These are phyloP conservation scores for Nebria brevicollis DNA, from an alignment of 2,888 invertebrate genomes.

Conservation along the genomic window DNA sequence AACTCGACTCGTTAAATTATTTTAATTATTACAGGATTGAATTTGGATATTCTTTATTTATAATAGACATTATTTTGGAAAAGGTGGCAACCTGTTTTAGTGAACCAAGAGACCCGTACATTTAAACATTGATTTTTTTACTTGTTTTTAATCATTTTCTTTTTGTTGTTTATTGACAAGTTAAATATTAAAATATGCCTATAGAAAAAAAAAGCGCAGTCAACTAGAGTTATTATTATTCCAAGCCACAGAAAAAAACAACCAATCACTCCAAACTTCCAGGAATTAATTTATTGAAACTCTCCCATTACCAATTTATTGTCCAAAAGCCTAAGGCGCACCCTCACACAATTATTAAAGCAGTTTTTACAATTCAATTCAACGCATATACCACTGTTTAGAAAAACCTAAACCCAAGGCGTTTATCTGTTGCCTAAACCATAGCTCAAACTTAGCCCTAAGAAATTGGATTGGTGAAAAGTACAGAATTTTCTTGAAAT, in stretches of 20 bases:
- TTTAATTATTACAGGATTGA: too few relatives aligned
- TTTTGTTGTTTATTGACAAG: background rate
- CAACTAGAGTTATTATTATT: background rate
- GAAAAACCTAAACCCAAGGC: background rate
- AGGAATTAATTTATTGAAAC: background rate
- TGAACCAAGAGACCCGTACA: conserved; percentile 4
- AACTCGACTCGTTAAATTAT: too few relatives aligned
- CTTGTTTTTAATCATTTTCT: background rate
- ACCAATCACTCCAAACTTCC: background rate
- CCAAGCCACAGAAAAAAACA: background rate
- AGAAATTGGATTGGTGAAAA: background rate
- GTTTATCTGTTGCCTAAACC: background rate
- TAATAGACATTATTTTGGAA: background rate
- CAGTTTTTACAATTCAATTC: background rate
- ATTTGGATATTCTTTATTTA: too few relatives aligned
- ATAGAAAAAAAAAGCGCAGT: background rate
- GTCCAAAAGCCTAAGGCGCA: background rate
- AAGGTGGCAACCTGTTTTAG: background rate
- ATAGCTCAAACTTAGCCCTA: background rate
- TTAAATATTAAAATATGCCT: background rate
- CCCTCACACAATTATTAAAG: background rate
- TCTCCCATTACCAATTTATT: background rate
- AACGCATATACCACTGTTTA: background rate
- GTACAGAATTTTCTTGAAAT: background rate
- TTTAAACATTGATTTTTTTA: background rate